phyloP scores from a whole-genome alignment of 2,888 invertebrate genomes.

The Drosophila kokeensis region DNA sequence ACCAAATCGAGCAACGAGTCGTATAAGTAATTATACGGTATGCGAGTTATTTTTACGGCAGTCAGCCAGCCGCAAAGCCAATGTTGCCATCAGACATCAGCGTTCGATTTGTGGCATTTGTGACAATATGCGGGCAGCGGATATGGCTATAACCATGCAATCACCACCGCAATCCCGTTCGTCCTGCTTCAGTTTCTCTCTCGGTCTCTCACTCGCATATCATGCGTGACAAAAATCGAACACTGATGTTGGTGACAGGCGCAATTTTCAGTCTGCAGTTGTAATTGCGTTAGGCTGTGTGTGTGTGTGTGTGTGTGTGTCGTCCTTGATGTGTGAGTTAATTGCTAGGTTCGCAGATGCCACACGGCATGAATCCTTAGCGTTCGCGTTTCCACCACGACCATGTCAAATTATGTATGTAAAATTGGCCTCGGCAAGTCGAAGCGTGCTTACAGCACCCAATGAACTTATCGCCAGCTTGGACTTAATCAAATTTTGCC shows the following conservation, averaged over 20 bases:
- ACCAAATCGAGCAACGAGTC: constrained; percentile 38
- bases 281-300: constrained; percentile 67
- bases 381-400: constrained; percentile 37
- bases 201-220: constrained; percentile 9
- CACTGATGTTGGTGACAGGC: constrained; percentile 56
- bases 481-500: constrained; percentile 77
- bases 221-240: constrained; percentile 72
- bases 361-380: constrained; percentile 16
- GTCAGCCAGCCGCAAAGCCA: constrained; percentile 30
- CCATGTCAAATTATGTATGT: constrained; percentile 58
- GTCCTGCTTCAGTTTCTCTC: constrained; percentile 3
- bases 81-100: constrained; percentile 29
- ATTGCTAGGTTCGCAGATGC: constrained; percentile 61
- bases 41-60: constrained; percentile 42
- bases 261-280: constrained; percentile 59
- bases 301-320: constrained; percentile 15
- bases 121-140: constrained; percentile 41
- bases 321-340: constrained; percentile 39
- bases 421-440: constrained; percentile 43
- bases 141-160: constrained; percentile 21
- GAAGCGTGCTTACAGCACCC: constrained; percentile 38
- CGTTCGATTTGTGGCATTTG: constrained; percentile 69
- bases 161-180: constrained; percentile 13
- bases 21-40: constrained; percentile 60
- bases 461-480: constrained; percentile 73